Base-by-base conservation (phyloP, 2,888 invertebrate genomes). In the Apodemia duryi region DNA sequence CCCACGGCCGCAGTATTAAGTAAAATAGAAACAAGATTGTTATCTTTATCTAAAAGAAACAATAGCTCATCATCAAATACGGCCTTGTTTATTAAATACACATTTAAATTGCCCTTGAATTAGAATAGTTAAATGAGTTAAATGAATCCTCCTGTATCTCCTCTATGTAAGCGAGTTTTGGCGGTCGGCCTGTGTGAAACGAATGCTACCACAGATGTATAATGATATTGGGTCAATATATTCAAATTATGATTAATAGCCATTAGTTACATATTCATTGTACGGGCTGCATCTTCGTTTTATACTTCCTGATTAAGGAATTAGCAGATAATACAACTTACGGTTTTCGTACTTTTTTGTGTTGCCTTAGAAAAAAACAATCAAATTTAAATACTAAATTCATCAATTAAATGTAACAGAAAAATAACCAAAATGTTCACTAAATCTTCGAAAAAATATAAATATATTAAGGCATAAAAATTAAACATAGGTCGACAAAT, bases 201-300 rank as follows among this genome's bases (percentile, higher is more conserved):
- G 65, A 77, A 77, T 76, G 82, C 84, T 82, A 83, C 82, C 73
- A 81, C 73, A 79, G 77, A 79, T 78, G 77, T 78, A 78, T 73
- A 85, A 83, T 84, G 85, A 86, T 86, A 79, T 75, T 77, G 74
- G 77, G 79, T 88, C 88, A 89, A 88, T 89, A 85, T 84, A 78
- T 81, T 82, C 81, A 89, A 88, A 90, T 88, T 90, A 83, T 89
- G 88, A 91, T 89, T 89, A 82, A 89, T 89, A 29, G 32, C 32
- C 57, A 32, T 57, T 57, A 57, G 57, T 57, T 57, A 57, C 57
- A 57, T 57, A 57, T 35, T 57, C 57, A 57, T 29, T 57, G 57
- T 57, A 57, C 1, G 29, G 29, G 46, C 49, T n/a, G 57, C 57
- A 57, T 57, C 57, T 57, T 57, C 57, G 11, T 57, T 54, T 57